Conservation (phyloP, 2,888 invertebrate genomes). For the Germaria angustata region DNA sequence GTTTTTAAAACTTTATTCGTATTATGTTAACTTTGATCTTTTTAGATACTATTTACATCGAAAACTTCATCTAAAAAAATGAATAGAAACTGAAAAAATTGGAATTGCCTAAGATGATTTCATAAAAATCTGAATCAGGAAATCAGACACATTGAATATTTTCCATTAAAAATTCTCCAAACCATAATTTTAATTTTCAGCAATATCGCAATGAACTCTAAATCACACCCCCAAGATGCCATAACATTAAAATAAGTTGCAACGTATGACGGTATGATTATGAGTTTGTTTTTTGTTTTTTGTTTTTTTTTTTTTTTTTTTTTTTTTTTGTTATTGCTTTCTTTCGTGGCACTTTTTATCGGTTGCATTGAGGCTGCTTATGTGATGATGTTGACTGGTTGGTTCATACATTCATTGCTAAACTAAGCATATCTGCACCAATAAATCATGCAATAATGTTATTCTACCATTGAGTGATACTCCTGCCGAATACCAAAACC, state of each 20-base stretch:
- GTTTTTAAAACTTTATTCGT: too few relatives aligned
- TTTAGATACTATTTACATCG: too few relatives aligned
- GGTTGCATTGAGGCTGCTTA: constrained; percentile 45
- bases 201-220: not conserved
- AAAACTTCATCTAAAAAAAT: too few relatives aligned
- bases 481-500: constrained; percentile 23
- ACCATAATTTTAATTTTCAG: not conserved
- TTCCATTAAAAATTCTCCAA: too few relatives aligned
- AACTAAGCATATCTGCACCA: constrained; percentile 79
- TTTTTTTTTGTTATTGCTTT: not conserved
- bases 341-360: constrained; percentile 4
- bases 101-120: too few relatives aligned
- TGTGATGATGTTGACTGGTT: constrained; percentile 52
- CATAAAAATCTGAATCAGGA: too few relatives aligned
- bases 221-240: not conserved
- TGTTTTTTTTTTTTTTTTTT: not conserved
- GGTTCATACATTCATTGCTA: constrained; percentile 67
- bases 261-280: constrained; percentile 13
- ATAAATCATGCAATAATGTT: constrained; percentile 79
- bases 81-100: too few relatives aligned
- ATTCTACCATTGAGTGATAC: constrained; percentile 53
- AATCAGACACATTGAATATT: too few relatives aligned
- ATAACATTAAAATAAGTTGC: not conserved
- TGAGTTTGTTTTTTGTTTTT: not conserved
- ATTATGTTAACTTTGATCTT: too few relatives aligned